Conservation (phyloP, 2,888 invertebrate genomes). For the Blera fallax region DNA sequence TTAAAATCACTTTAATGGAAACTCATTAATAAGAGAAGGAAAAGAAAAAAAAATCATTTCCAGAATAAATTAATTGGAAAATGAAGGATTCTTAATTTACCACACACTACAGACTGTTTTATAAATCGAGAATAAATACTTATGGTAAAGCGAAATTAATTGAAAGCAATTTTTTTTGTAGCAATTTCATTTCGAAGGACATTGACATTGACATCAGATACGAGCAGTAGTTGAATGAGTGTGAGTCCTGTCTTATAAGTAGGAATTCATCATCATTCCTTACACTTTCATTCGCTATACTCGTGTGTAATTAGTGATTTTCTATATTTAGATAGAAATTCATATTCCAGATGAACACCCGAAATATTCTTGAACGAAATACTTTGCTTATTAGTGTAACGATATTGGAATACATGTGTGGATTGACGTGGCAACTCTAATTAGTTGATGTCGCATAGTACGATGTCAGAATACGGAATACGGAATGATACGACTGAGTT, state of each 20-base stretch:
- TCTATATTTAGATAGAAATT: neutral
- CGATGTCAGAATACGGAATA: neutral
- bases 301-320: neutral
- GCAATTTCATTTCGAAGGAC: neutral
- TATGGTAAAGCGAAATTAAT: neutral
- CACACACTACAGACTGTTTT: neutral
- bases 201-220: neutral
- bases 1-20: conserved; percentile 24
- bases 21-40: neutral
- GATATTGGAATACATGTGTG: neutral
- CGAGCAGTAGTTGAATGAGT: too few relatives aligned
- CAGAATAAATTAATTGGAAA: conserved; percentile 14
- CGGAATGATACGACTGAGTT: neutral
- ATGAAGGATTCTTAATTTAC: conserved; percentile 10
- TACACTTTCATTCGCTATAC: neutral
- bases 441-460: neutral
- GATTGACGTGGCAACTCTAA: neutral
- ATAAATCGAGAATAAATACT: neutral
- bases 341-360: neutral
- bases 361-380: neutral
- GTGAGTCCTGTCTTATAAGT: too few relatives aligned
- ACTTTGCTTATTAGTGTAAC: neutral
- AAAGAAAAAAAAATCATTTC: neutral
- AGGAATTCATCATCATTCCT: neutral
- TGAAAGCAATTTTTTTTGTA: neutral